Evolutionary conservation across 1,140 invertebrate species (phyloP).

Genomic region (Neodiprion pinetum): DNA sequence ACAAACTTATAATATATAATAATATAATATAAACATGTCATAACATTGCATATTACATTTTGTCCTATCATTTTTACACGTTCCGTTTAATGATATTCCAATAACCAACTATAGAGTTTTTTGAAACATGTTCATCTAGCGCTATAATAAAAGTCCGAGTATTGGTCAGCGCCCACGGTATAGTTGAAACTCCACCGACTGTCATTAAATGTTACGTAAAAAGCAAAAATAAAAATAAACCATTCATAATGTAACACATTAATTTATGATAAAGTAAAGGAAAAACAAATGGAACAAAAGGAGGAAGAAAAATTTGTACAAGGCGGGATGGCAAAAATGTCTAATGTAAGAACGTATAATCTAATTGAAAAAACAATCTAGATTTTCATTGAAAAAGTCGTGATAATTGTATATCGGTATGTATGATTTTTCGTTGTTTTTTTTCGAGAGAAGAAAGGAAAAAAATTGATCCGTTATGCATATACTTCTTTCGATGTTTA

Average conservation of each 20-base stretch:
- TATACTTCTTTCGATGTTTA: background rate
- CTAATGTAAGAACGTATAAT: conserved; percentile 39
- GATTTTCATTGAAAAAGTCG: too few relatives aligned
- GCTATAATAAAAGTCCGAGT: too few relatives aligned
- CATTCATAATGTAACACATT: conserved; percentile 25
- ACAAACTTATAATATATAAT: background rate
- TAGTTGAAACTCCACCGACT: too few relatives aligned
- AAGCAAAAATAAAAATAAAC: conserved; percentile 18
- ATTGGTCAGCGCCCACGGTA: too few relatives aligned
- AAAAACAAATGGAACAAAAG: background rate
- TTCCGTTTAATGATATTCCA: too few relatives aligned
- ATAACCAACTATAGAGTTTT: too few relatives aligned
- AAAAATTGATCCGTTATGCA: background rate
- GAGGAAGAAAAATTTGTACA: conserved; percentile 10
- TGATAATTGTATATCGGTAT: too few relatives aligned
- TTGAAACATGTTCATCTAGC: too few relatives aligned
- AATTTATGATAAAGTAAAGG: background rate
- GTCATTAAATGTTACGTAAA: conserved; percentile 11
- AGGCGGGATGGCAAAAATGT: conserved; percentile 46
- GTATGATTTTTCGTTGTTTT: too few relatives aligned
- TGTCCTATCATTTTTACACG: too few relatives aligned
- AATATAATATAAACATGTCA: background rate
- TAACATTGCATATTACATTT: too few relatives aligned
- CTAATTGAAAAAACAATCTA: conserved; percentile 23
- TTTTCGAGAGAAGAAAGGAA: background rate